Base-by-base conservation (phyloP, 2,797 vertebrate species). In the Cyclopterus lumpus region DNA sequence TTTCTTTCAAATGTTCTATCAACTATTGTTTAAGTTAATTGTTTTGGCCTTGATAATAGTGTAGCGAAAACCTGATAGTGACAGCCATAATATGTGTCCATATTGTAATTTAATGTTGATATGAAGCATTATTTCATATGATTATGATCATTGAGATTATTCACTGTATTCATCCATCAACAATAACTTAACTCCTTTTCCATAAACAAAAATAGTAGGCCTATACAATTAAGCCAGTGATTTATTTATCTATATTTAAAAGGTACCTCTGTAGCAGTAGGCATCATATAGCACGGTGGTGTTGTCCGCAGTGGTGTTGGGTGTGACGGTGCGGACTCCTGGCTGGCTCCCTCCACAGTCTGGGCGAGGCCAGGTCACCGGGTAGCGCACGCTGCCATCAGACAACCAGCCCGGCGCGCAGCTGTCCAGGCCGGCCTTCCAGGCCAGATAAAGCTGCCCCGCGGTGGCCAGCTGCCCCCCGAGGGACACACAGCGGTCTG, bases 341-440 rank as follows among this genome's bases (percentile, higher is more conserved):
- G 95, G 91, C 30, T 91, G 81, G 0, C 90, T 93, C 0, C 94
- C 96, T 0, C 96, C 96, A 24, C 98, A 99, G 60, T 96, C 96
- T n/a, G 91, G 94, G 22, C 93, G 93, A 0, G 95, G 95, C 38
- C 87, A 86, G 30, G 90, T 89, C 88, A 98, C 96, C 0, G 97
- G 96, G 77, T 96, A 97, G 40, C 97, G 96, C 28, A 97, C 94
- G 42, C 97, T 99, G 84, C 96, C 96, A 0, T 99, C 98, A 0
- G 97, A 96, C 81, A 99, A 84, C 98, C 98, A 99, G 69, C 97
- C 98, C 0, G 97, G 96, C 83, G 97, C 96, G 0, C 98, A 99
- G 80, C 93, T 96, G 86, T 99, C 96, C 83, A 99, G 89, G 0
- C 97, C 97, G 0, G 95, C 88, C 4, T 79, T 93, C 98, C 97